A percentile compares a stretch with the other conserved stretches of the same genome.
Conservation (phyloP, 1,140 invertebrate genomes). For the Rhyacophila brunnea region DNA sequence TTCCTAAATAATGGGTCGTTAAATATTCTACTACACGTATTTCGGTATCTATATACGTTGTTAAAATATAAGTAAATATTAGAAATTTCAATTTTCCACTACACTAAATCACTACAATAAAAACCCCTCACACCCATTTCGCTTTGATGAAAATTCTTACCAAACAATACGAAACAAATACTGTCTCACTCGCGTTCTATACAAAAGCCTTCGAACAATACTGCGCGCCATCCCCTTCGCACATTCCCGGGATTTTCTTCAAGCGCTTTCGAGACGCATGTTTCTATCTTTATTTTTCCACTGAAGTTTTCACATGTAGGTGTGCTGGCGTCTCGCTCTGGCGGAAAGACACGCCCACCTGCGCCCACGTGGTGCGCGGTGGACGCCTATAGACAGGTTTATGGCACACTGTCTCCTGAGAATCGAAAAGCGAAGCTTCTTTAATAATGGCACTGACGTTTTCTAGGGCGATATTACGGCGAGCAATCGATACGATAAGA, state of each 20-base stretch:
- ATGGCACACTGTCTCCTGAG: conserved; percentile 5
- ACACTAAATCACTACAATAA: too few species aligned
- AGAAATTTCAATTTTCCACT: not conserved
- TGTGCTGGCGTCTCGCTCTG: conserved; percentile 9
- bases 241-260: conserved; percentile 19
- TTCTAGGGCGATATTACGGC: too few species aligned
- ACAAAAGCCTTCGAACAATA: conserved; percentile 19
- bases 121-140: too few species aligned
- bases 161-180: too few species aligned
- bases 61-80: not conserved
- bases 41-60: too few species aligned
- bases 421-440: not conserved
- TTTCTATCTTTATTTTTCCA: not conserved
- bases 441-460: too few species aligned
- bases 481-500: too few species aligned
- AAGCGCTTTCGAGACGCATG: not conserved
- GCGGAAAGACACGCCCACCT: conserved; percentile 20
- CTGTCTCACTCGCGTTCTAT: conserved; percentile 22
- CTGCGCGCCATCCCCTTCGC: conserved; percentile 7
- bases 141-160: too few species aligned
- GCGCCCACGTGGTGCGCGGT: conserved; percentile 31
- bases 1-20: too few species aligned
- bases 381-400: conserved; percentile 25
- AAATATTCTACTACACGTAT: too few species aligned
- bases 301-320: not conserved